phyloP scores from a whole-genome alignment of 2,888 invertebrate species.

The Tuberolachnus salignus region DNA sequence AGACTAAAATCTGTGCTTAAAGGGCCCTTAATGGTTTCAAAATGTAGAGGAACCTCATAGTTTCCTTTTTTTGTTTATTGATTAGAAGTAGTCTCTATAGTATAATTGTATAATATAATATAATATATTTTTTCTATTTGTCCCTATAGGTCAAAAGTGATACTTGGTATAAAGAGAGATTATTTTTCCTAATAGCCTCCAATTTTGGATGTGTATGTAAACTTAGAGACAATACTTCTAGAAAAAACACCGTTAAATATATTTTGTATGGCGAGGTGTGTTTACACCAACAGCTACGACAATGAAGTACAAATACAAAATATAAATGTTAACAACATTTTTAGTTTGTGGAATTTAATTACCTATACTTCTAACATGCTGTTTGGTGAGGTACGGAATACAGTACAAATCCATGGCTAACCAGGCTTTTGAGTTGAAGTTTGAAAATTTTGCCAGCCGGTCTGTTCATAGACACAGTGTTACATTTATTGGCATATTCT shows the following conservation, averaged over 20 bases:
- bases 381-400: background rate
- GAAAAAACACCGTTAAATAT: slow-evolving; percentile 11
- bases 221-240: background rate
- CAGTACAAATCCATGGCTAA: background rate
- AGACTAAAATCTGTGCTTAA: no score
- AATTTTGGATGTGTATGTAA: slow-evolving; percentile 17
- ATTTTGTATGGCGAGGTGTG: slow-evolving; percentile 13
- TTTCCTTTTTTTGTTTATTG: no score
- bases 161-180: background rate
- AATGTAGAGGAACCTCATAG: no score
- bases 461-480: background rate
- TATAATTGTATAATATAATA: no score
- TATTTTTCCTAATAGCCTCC: background rate
- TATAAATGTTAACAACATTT: no score
- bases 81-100: no score
- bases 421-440: background rate
- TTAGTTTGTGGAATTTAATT: no score
- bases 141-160: background rate
- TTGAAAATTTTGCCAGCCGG: background rate
- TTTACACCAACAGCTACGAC: background rate
- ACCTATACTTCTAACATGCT: no score
- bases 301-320: background rate
- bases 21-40: no score
- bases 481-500: background rate
- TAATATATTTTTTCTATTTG: no score